Evolutionary conservation across 2,113 vertebrate genomes (phyloP).

Genomic region (Saguinus imperator): DNA sequence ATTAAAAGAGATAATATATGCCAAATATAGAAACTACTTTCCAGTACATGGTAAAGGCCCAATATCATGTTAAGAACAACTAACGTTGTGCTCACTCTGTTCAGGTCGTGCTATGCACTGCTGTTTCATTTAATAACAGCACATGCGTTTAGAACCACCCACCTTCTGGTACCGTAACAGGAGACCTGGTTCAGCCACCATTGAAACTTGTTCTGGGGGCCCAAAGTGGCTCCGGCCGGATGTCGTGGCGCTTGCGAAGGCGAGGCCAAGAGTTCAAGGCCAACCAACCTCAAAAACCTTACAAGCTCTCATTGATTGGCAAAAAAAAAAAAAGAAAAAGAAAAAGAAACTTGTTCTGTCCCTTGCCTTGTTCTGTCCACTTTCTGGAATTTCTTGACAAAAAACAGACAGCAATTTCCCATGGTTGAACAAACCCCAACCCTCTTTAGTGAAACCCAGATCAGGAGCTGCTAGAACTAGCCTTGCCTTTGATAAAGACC

Average conservation of each 20-base stretch:
- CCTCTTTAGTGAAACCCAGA: neutral
- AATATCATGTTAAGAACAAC: neutral
- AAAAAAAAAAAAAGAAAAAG: no score
- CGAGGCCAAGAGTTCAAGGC: no score
- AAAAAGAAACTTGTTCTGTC: no score
- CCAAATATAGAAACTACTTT: neutral
- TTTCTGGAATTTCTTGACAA: slow-evolving; percentile 5
- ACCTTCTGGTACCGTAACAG: neutral
- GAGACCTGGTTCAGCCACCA: neutral
- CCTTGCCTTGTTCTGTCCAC: neutral
- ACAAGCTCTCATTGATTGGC: no score
- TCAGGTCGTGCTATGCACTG: neutral
- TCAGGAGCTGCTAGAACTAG: neutral
- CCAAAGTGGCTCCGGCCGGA: no score
- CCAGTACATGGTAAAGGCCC: neutral
- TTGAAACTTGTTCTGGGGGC: no score
- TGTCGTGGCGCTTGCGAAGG: no score
- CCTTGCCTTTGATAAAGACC: neutral
- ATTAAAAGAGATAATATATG: neutral
- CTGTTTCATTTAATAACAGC: neutral
- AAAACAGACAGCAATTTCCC: neutral
- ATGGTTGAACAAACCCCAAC: neutral
- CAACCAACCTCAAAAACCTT: no score
- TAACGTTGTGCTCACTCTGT: no score
- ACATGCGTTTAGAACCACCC: neutral